Conservation (phyloP, 2,113 vertebrate genomes). For the Brachyistius frenatus region DNA sequence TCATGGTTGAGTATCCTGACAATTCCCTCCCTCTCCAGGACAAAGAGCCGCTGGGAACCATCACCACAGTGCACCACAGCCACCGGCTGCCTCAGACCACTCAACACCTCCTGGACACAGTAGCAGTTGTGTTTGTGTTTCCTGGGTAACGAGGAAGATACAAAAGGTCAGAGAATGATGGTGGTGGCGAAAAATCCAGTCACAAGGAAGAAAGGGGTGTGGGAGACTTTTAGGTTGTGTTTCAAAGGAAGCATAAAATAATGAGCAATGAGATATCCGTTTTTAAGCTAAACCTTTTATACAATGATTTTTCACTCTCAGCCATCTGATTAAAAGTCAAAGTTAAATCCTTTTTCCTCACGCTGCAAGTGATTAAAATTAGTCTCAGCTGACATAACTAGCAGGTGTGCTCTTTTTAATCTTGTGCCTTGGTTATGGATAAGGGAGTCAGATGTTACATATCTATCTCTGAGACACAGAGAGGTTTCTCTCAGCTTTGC, state of each 20-base stretch:
- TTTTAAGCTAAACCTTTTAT: not conserved
- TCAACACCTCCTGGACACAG: conserved; percentile 95
- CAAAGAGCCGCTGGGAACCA: conserved; percentile 95
- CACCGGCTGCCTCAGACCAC: conserved; percentile 92
- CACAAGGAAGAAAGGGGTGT: conserved; percentile 2
- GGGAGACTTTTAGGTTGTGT: not conserved
- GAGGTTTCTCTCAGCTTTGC: not conserved
- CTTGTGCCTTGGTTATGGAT: no score
- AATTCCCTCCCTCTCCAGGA: conserved; percentile 97
- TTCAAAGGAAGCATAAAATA: conserved; percentile 10
- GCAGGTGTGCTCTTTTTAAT: not conserved
- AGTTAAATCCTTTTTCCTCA: not conserved
- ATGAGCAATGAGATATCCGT: not conserved
- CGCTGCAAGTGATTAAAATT: not conserved
- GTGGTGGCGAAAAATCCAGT: conserved; percentile 43
- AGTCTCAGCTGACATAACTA: not conserved
- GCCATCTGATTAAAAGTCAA: no score
- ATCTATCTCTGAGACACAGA: not conserved
- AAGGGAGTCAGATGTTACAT: not conserved
- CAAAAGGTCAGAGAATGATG: conserved; percentile 66
- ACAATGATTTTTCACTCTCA: no score
- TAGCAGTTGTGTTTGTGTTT: conserved; percentile 99
- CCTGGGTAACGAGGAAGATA: conserved; percentile 85
- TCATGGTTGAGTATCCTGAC: conserved; percentile 92
- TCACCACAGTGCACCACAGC: conserved; percentile 93